Percentiles rank a stretch among this genome's conserved stretches.
Conservation (phyloP, 2,888 invertebrate species). For the Caenorhabditis doughertyi region DNA sequence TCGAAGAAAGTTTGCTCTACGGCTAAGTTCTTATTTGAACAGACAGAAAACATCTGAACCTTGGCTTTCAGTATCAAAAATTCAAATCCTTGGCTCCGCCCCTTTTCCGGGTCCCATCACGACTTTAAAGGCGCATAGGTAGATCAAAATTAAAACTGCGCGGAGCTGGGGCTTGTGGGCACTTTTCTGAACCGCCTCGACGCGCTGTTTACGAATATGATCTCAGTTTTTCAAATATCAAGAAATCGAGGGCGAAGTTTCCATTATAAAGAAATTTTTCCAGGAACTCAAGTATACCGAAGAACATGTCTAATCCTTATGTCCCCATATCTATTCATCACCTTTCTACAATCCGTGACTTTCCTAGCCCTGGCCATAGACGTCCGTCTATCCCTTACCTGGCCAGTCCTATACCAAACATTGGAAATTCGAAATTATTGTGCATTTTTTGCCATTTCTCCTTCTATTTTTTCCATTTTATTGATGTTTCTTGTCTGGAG, state of each 20-base stretch:
- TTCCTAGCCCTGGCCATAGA: not conserved
- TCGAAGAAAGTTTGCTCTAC: too few relatives aligned
- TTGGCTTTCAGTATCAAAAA: too few relatives aligned
- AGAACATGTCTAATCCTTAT: not conserved
- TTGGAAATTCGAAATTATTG: not conserved
- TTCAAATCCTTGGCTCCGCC: too few relatives aligned
- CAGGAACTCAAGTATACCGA: not conserved
- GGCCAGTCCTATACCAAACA: not conserved
- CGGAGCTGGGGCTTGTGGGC: not conserved
- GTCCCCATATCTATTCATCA: not conserved
- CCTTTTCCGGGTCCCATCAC: not conserved
- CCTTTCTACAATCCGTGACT: not conserved
- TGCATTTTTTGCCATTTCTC: not conserved
- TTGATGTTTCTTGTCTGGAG: not conserved
- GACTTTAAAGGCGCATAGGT: not conserved
- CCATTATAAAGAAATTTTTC: not conserved
- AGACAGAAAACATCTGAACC: too few relatives aligned
- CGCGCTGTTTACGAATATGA: not conserved
- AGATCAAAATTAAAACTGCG: not conserved
- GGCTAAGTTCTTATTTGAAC: too few relatives aligned
- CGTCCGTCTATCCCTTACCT: not conserved
- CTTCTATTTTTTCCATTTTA: not conserved
- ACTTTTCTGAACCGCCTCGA: not conserved
- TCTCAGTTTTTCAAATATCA: not conserved
- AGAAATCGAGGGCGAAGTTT: not conserved